phyloP scores from a whole-genome alignment of 2,888 invertebrate genomes.

The Argyra leucocephala region DNA sequence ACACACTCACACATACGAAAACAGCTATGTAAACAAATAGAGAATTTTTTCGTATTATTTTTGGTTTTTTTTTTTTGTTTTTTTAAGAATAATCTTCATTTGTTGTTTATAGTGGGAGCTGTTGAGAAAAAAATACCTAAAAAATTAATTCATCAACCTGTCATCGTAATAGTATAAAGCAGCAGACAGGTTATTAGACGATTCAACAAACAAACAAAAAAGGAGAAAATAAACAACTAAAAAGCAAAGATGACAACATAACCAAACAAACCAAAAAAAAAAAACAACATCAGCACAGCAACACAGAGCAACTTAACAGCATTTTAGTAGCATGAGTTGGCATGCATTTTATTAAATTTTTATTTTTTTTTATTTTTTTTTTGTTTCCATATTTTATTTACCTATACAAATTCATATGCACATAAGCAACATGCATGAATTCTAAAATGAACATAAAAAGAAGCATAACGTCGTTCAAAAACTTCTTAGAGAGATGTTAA shows the following conservation, averaged over 20 bases:
- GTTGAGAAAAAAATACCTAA: background rate
- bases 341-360: background rate
- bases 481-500: too few species aligned
- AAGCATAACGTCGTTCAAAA: too few species aligned
- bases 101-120: background rate
- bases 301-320: background rate
- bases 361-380: too few species aligned
- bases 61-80: background rate
- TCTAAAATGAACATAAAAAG: too few species aligned
- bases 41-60: background rate
- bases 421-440: too few species aligned
- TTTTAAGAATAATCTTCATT: too few species aligned
- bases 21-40: background rate
- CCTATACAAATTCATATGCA: too few species aligned
- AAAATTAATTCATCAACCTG: background rate
- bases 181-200: conserved; percentile 2
- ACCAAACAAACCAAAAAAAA: background rate
- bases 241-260: background rate
- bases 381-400: too few species aligned
- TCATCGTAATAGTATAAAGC: background rate
- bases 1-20: background rate
- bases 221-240: background rate
- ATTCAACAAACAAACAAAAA: background rate
- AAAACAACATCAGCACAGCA: background rate
- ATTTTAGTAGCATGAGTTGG: background rate